A percentile compares a stretch with the other conserved stretches of the same genome.
Evolutionary conservation across 2,888 invertebrate species (phyloP).

Genomic region (Netelia melanura): DNA sequence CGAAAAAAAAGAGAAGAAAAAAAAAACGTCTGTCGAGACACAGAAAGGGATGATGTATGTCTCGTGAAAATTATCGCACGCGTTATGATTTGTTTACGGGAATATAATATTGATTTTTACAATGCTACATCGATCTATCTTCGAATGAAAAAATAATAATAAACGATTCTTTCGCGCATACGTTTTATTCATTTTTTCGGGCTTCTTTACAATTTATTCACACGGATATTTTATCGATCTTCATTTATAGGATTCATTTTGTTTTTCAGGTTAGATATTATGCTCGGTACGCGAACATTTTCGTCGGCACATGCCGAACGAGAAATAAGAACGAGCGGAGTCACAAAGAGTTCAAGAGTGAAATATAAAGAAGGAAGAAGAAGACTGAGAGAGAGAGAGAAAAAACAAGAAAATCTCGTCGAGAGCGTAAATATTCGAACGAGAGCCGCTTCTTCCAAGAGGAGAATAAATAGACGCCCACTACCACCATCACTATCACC

Average conservation of each 20-base stretch:
- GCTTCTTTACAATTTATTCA: constrained; percentile 19
- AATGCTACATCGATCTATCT: background rate
- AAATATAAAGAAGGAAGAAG: constrained; percentile 60
- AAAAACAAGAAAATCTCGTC: constrained; percentile 54
- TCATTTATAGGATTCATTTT: constrained; percentile 12
- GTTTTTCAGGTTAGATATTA: constrained; percentile 10
- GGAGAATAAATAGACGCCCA: constrained; percentile 78
- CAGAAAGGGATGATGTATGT: constrained; percentile 47
- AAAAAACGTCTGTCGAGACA: constrained; percentile 52
- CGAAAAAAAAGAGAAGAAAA: constrained; percentile 26
- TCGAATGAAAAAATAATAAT: background rate
- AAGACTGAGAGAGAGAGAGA: constrained; percentile 20
- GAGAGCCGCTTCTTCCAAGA: constrained; percentile 74
- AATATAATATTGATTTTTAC: constrained; percentile 39
- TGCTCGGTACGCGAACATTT: constrained; percentile 31
- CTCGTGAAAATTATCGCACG: constrained; percentile 40
- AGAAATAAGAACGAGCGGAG: constrained; percentile 41
- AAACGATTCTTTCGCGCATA: too few relatives aligned
- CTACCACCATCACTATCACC: constrained; percentile 69
- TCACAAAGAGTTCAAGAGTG: constrained; percentile 64
- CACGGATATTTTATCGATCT: constrained; percentile 23
- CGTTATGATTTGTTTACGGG: constrained; percentile 18
- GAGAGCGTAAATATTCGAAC: constrained; percentile 73
- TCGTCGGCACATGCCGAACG: constrained; percentile 35
- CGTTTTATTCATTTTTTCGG: background rate